Conservation (phyloP, 1,140 invertebrate species). For the Mesaphorura yosii region DNA sequence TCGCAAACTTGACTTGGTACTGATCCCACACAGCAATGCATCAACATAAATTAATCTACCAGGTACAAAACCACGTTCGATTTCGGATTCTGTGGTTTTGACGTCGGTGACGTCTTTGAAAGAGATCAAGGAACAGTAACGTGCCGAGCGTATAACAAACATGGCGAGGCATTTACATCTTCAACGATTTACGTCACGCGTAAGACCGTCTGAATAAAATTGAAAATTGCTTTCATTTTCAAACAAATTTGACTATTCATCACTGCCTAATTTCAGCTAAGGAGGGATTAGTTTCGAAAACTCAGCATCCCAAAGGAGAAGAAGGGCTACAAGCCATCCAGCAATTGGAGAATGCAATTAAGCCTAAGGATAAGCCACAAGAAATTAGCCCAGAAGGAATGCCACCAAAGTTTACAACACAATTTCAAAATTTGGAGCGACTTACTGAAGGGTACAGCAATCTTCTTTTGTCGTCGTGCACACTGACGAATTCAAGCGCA, state of each 20-base stretch:
- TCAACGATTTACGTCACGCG: slow-evolving; percentile 65
- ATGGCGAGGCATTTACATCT: slow-evolving; percentile 81
- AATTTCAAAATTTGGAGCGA: slow-evolving; percentile 64
- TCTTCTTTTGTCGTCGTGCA: no score
- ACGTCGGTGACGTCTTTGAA: slow-evolving; percentile 76
- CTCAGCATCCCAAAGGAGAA: slow-evolving; percentile 84
- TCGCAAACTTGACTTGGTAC: no score
- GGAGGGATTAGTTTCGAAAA: slow-evolving; percentile 65
- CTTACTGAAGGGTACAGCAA: slow-evolving; percentile 78
- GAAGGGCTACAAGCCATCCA: slow-evolving; percentile 82
- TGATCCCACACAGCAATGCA: no score
- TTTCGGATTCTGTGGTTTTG: slow-evolving; percentile 83
- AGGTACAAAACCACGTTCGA: slow-evolving; percentile 78
- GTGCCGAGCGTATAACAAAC: slow-evolving; percentile 71
- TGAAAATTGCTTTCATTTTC: slow-evolving; percentile 5
- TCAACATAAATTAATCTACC: no score
- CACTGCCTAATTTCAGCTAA: slow-evolving; percentile 54
- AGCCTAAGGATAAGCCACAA: slow-evolving; percentile 47
- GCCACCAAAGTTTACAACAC: slow-evolving; percentile 71
- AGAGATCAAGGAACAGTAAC: slow-evolving; percentile 68
- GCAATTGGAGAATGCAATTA: slow-evolving; percentile 58
- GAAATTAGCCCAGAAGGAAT: slow-evolving; percentile 53
- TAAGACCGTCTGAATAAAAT: slow-evolving; percentile 23
- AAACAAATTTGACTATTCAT: background rate
- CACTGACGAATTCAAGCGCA: no score